A percentile compares a stretch with the other conserved stretches of the same genome.
phyloP scores from a whole-genome alignment of 2,888 invertebrate genomes.

The Hololepta plana region DNA sequence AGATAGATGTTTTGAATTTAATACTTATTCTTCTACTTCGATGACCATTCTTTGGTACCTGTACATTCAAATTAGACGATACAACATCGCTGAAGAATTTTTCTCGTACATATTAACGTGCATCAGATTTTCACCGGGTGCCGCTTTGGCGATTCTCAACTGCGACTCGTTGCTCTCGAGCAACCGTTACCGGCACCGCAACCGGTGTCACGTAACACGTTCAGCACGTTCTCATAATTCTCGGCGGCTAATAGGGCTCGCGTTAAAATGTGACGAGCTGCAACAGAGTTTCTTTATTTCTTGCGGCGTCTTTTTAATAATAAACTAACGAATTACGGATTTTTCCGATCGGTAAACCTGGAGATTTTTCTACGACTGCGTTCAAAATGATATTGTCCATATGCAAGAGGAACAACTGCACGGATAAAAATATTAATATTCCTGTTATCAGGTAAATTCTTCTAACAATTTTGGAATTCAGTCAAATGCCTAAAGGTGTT shows the following conservation, averaged over 20 bases:
- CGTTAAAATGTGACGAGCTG: conserved; percentile 69
- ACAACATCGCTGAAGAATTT: too few relatives aligned
- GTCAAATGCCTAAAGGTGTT: too few relatives aligned
- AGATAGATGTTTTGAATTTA: too few relatives aligned
- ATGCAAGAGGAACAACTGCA: conserved; percentile 66
- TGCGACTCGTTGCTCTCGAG: conserved; percentile 46
- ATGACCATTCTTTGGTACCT: too few relatives aligned
- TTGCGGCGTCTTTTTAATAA: too few relatives aligned
- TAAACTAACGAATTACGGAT: too few relatives aligned
- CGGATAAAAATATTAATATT: too few relatives aligned
- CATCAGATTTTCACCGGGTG: conserved; percentile 43
- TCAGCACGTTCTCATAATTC: conserved; percentile 48
- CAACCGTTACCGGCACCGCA: conserved; percentile 70
- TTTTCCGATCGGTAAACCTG: conserved; percentile 42
- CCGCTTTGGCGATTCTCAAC: conserved; percentile 39
- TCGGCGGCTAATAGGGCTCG: conserved; percentile 55
- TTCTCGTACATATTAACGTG: conserved; percentile 61
- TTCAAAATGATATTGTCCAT: conserved; percentile 63
- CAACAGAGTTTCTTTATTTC: too few relatives aligned
- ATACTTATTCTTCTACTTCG: too few relatives aligned
- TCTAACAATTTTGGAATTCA: too few relatives aligned
- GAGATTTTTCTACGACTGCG: conserved; percentile 30
- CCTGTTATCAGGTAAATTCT: too few relatives aligned
- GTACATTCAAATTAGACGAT: too few relatives aligned
- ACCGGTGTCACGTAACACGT: conserved; percentile 54